These are phyloP conservation scores for Falco naumanni DNA, from an alignment of 2,797 vertebrate genomes.

Conservation along the genomic window DNA sequence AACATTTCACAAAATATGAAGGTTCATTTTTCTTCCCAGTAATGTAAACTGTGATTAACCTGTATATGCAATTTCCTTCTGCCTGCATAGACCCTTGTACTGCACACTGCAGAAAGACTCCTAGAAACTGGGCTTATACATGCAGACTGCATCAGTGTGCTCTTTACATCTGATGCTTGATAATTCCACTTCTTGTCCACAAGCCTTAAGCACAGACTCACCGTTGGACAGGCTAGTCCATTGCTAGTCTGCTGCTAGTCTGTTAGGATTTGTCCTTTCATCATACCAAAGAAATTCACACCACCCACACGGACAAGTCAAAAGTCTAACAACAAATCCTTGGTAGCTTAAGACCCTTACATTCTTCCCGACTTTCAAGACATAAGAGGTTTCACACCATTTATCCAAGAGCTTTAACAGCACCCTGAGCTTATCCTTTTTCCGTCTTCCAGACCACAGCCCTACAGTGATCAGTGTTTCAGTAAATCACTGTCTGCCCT, in stretches of 20 bases:
- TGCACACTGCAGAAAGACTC: neutral
- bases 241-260: too few relatives aligned
- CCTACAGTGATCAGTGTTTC: neutral
- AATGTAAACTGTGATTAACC: constrained; percentile 14
- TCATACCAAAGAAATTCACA: neutral
- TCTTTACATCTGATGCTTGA: neutral
- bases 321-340: neutral
- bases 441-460: neutral
- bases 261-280: neutral
- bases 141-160: neutral
- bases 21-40: neutral
- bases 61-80: neutral
- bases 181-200: neutral
- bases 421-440: neutral
- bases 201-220: neutral
- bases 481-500: neutral
- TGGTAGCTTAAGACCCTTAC: neutral
- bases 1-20: neutral
- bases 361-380: neutral
- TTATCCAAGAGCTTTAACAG: neutral
- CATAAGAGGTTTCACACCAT: neutral
- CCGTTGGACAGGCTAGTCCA: neutral
- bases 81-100: neutral
- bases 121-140: neutral
- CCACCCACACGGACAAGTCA: neutral